Base-by-base conservation (phyloP, 2,888 invertebrate species). In the Drosophila anceps region DNA sequence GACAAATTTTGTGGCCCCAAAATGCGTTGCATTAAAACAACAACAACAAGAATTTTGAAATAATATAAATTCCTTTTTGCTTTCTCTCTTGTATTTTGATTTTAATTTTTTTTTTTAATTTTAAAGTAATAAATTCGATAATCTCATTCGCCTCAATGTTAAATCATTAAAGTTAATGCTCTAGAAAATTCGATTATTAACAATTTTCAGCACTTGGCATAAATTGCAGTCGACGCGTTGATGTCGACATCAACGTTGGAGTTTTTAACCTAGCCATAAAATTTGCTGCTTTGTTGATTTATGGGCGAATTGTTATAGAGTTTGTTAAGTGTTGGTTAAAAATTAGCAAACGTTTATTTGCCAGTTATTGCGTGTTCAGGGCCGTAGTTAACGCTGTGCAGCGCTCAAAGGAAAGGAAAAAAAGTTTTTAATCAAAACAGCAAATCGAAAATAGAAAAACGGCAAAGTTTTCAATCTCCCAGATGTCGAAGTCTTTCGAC, bases 381-480 rank as follows among this genome's bases (percentile, higher is more conserved):
- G 37, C 41, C 53, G 41, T 51, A 67, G 63, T 76, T 76, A 66
- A 79, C 65, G 76, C 9, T 71, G 69, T 37, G 12, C n/a, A 39
- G 37, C 20, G 6, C 10, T 15, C 15, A 35, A 35, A 50, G 31
- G 31, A 24, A 24, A 37, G 15, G 1, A n/a, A 24, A 24, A 24
- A 81, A 90, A 90, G 64, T 86, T 90, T 86, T 81, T 88, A 86
- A 86, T 90, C 87, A 86, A 88, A 86, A 76, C 65, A 64, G 70
- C 69, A 79, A 79, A 77, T 73, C 77, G 68, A 82, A 88, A 86
- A 79, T 74, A 75, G 79, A 77, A 78, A 86, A 90, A 86, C 68
- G 59, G 64, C 65, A 75, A 90, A 90, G 74, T 86, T 86, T 77
- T 86, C 82, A 84, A 84, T 84, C 87, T 81, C 60, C 65, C 79